Conservation (phyloP, 2,113 vertebrate species). For the Chrysochloris asiatica region DNA sequence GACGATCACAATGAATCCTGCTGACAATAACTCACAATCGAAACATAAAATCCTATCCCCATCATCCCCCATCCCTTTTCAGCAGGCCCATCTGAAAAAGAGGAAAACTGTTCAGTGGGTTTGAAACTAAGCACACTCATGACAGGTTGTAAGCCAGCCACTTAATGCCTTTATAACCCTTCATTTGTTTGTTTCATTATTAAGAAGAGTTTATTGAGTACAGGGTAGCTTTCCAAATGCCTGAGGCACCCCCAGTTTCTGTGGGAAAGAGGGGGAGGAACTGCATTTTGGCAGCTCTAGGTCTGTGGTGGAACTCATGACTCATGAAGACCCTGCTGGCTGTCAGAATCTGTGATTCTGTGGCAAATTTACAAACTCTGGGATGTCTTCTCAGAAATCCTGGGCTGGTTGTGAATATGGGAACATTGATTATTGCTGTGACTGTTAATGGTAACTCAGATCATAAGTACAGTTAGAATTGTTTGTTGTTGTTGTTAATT, state of each 20-base stretch:
- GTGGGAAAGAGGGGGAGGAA: constrained; percentile 10
- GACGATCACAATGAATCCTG: too few relatives aligned
- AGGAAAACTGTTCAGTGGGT: too few relatives aligned
- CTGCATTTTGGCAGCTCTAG: neutral
- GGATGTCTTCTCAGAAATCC: constrained; percentile 1
- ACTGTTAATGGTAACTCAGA: neutral
- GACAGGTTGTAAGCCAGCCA: too few relatives aligned
- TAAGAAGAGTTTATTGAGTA: constrained; percentile 21
- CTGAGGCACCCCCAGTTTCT: neutral
- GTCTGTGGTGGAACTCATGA: neutral
- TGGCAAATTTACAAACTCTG: neutral
- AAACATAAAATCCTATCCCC: too few relatives aligned
- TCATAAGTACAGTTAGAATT: too few relatives aligned
- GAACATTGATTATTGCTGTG: neutral
- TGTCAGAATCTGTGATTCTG: neutral
- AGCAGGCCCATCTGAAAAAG: too few relatives aligned
- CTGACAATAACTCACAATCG: too few relatives aligned
- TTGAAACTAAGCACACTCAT: too few relatives aligned
- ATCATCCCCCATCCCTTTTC: too few relatives aligned
- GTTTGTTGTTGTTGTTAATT: too few relatives aligned
- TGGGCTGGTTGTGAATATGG: neutral
- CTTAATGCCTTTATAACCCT: too few relatives aligned
- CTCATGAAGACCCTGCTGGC: neutral
- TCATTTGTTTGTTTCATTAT: too few relatives aligned
- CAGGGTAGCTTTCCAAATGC: neutral